Evolutionary conservation across 2,888 invertebrate species (phyloP).

Genomic region (Euphydryas editha): DNA sequence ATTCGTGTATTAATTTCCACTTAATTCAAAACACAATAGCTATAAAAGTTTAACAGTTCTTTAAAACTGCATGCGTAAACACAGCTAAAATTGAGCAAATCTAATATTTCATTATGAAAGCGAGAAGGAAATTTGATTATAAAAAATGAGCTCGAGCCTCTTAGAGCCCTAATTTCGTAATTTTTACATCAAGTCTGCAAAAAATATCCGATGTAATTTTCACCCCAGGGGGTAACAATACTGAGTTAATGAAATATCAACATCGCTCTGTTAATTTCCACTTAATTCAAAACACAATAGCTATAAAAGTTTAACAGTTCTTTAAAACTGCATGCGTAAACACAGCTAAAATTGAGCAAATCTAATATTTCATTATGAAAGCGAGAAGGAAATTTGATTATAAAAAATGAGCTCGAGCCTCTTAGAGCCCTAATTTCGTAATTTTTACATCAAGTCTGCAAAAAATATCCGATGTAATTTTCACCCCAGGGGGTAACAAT

Average conservation of each 20-base stretch:
- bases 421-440: constrained; percentile 62
- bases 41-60: too few relatives aligned
- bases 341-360: neutral
- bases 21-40: too few relatives aligned
- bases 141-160: constrained; percentile 60
- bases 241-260: constrained; percentile 69
- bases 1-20: too few relatives aligned
- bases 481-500: constrained; percentile 56
- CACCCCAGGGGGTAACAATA: constrained; percentile 56
- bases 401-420: constrained; percentile 60
- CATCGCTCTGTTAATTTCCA: constrained; percentile 52
- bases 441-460: constrained; percentile 61
- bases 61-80: constrained; percentile 12
- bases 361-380: constrained; percentile 48
- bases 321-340: constrained; percentile 10
- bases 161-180: constrained; percentile 63
- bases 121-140: constrained; percentile 66
- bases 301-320: neutral
- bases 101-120: constrained; percentile 49
- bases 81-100: neutral
- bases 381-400: constrained; percentile 66
- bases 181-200: constrained; percentile 62
- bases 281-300: too few relatives aligned
- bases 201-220: constrained; percentile 64
- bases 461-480: constrained; percentile 65